phyloP scores from a whole-genome alignment of 2,113 vertebrate genomes.

The Myiagra hebetior region DNA sequence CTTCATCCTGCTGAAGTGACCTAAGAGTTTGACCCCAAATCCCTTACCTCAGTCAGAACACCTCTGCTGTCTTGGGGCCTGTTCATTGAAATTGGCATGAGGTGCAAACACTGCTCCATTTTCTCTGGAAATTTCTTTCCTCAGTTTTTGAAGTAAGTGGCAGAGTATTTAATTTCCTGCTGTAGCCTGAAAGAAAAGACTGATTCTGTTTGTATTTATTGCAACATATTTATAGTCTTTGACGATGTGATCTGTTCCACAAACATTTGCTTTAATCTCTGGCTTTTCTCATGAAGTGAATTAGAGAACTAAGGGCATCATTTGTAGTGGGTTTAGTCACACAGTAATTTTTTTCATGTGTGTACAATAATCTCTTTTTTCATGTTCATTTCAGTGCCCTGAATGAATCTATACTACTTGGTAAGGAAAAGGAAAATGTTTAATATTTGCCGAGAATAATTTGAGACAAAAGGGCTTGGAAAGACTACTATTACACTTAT shows the following conservation, averaged over 20 bases:
- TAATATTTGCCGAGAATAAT: not conserved
- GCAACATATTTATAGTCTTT: not conserved
- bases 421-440: not conserved
- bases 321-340: not conserved
- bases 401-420: not conserved
- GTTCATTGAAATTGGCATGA: not conserved
- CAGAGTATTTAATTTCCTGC: not conserved
- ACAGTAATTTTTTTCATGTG: not conserved
- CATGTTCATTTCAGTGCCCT: not conserved
- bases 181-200: not conserved
- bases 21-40: not conserved
- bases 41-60: not conserved
- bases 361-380: not conserved
- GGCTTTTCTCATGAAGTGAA: not conserved
- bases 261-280: not conserved
- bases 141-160: not conserved
- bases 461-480: not conserved
- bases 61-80: not conserved
- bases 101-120: not conserved
- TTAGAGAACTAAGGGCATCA: not conserved
- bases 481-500: not conserved
- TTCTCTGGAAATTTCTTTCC: not conserved
- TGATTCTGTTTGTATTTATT: not conserved
- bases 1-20: not conserved
- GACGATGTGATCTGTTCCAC: rapidly evolving